Percentiles rank a stretch among this genome's conserved stretches.
Evolutionary conservation across 2,113 vertebrate genomes (phyloP).

Genomic region (Catharus bicknelli): DNA sequence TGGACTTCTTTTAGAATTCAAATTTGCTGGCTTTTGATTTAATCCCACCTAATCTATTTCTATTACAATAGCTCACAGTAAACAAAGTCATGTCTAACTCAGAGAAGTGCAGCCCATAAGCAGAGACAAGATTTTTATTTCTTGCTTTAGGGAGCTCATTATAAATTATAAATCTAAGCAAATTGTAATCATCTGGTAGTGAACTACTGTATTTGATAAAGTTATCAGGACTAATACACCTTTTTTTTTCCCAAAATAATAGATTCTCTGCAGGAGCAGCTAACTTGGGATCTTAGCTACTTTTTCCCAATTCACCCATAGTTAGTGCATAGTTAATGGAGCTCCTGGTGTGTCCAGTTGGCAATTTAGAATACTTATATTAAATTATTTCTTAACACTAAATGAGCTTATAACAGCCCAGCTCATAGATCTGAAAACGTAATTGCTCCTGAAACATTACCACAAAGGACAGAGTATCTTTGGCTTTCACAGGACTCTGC

Average conservation of each 20-base stretch:
- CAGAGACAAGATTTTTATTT: neutral
- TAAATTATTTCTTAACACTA: neutral
- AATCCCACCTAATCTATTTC: neutral
- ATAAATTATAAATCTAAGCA: neutral
- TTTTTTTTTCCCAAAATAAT: neutral
- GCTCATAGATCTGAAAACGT: neutral
- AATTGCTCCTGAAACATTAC: neutral
- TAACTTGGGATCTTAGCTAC: neutral
- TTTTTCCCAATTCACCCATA: neutral
- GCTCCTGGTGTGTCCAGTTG: accelerated
- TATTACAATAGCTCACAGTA: neutral
- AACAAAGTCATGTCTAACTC: neutral
- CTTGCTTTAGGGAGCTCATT: neutral
- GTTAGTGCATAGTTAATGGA: neutral
- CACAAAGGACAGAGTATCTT: neutral
- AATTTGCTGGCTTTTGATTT: neutral
- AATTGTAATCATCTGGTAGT: neutral
- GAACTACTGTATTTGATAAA: neutral
- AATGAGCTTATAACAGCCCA: neutral
- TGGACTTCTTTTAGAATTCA: neutral
- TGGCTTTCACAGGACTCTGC: neutral
- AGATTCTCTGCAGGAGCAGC: neutral
- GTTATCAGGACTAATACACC: neutral
- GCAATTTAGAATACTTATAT: neutral
- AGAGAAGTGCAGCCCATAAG: neutral